These are phyloP conservation scores for Oenanthe oenanthe DNA, from an alignment of 2,113 vertebrate species.

Conservation along the genomic window DNA sequence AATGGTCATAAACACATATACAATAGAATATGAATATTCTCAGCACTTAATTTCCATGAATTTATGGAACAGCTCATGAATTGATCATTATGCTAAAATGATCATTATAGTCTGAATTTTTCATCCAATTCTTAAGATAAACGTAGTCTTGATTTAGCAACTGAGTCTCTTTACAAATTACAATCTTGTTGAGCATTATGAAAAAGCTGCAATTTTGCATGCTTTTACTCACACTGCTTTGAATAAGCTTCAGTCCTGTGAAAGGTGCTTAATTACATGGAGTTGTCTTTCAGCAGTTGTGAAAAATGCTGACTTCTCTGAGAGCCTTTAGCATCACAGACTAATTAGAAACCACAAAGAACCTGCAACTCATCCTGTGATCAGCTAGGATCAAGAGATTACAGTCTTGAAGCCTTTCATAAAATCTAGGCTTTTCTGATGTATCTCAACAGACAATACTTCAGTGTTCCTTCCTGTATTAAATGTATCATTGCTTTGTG, in stretches of 20 bases:
- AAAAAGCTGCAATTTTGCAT: background rate
- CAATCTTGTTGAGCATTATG: background rate
- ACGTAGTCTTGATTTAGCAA: background rate
- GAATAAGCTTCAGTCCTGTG: background rate
- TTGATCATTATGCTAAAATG: background rate
- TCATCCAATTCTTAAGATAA: background rate
- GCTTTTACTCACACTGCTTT: background rate
- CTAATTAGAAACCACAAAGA: background rate
- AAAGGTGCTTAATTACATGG: background rate
- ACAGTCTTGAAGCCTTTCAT: background rate
- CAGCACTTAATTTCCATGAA: background rate
- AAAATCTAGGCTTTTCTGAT: background rate
- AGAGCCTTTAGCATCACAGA: background rate
- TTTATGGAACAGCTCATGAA: background rate
- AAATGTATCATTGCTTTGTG: background rate
- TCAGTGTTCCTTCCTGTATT: background rate
- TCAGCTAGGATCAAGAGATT: background rate
- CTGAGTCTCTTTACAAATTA: background rate
- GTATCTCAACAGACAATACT: background rate
- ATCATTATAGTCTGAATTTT: background rate
- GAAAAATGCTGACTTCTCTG: background rate
- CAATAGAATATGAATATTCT: background rate
- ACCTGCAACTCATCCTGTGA: background rate
- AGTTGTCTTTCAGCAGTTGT: background rate
- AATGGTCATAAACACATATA: background rate